Percentiles rank a stretch among this genome's conserved stretches.
phyloP scores from a whole-genome alignment of 2,113 vertebrate species.

The Lipotes vexillifer region DNA sequence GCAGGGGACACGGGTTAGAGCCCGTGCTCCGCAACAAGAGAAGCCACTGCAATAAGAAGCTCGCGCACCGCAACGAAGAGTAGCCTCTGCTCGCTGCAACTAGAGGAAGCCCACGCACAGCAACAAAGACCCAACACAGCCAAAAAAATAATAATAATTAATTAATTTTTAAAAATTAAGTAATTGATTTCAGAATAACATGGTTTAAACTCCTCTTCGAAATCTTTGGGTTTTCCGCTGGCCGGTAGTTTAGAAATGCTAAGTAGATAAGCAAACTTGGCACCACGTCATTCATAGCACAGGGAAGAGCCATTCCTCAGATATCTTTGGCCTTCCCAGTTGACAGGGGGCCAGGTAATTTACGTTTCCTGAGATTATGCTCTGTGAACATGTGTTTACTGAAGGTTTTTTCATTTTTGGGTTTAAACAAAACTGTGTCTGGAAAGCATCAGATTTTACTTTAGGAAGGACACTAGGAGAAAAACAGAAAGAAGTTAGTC shows the following conservation, averaged over 20 bases:
- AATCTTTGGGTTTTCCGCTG: neutral
- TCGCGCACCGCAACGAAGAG: no score
- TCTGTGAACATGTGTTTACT: neutral
- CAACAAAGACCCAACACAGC: no score
- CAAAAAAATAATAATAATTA: no score
- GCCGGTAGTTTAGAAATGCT: neutral
- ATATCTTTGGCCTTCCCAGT: neutral
- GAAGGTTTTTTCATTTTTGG: neutral
- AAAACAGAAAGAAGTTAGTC: neutral
- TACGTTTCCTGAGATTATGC: neutral
- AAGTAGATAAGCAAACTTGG: neutral
- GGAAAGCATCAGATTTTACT: neutral
- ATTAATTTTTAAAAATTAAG: no score
- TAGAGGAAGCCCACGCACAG: no score
- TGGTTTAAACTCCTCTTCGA: neutral
- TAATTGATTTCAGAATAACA: neutral
- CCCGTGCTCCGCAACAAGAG: no score
- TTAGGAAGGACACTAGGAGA: neutral
- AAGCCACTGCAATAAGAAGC: no score
- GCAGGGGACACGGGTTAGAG: no score
- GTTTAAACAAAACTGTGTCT: neutral
- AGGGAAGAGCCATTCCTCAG: neutral
- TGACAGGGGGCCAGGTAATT: neutral
- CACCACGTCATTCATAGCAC: neutral
- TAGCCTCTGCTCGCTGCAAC: no score